Evolutionary conservation across 2,888 invertebrate species (phyloP).

Genomic region (Calliopum simillimum): DNA sequence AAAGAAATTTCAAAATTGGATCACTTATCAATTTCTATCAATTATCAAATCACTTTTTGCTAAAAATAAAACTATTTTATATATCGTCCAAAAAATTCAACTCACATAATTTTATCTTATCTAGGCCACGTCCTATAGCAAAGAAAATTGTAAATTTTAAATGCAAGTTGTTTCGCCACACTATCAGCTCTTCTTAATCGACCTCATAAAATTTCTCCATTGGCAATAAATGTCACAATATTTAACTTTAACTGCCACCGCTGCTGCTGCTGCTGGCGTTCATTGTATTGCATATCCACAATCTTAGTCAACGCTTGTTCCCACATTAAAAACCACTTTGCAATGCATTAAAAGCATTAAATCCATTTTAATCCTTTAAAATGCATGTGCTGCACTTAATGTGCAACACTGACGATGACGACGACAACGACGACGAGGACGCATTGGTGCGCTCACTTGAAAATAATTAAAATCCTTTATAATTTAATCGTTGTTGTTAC

Average conservation of each 20-base stretch:
- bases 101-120: too few relatives aligned
- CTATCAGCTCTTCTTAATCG: neutral
- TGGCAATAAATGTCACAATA: slow-evolving; percentile 1
- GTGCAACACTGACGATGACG: neutral
- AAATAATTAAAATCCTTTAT: slow-evolving; percentile 30
- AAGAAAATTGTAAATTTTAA: too few relatives aligned
- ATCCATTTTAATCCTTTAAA: slow-evolving; percentile 16
- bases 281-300: neutral
- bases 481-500: slow-evolving; percentile 13
- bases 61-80: too few relatives aligned
- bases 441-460: neutral
- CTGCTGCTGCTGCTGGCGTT: neutral
- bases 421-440: neutral
- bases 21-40: too few relatives aligned
- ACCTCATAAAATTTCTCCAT: neutral
- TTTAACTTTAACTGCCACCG: too few relatives aligned
- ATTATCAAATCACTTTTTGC: too few relatives aligned
- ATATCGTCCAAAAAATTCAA: too few relatives aligned
- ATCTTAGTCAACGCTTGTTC: slow-evolving; percentile 8
- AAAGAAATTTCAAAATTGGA: too few relatives aligned
- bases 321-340: slow-evolving; percentile 27
- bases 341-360: neutral
- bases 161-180: neutral
- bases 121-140: too few relatives aligned
- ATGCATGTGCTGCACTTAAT: neutral